Evolutionary conservation across 1,140 invertebrate species (phyloP).

Genomic region (Drosophila novamexicana): DNA sequence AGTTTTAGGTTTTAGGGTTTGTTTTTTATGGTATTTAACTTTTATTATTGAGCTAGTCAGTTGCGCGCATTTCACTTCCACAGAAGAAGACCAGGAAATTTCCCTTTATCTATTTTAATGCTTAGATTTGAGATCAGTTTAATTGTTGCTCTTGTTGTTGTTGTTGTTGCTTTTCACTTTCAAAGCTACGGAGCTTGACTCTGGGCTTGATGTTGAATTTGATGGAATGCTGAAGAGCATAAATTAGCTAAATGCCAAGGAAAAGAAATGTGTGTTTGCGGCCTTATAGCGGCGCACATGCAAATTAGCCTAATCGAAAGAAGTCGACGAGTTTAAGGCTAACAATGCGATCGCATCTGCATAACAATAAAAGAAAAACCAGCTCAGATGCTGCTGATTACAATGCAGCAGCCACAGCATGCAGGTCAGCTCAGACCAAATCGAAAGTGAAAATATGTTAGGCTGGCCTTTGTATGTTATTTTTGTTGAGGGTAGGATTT

Average conservation of each 20-base stretch:
- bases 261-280: constrained; percentile 76
- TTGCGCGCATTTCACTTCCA: constrained; percentile 50
- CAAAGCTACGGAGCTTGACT: constrained; percentile 58
- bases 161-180: constrained; percentile 66
- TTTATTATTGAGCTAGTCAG: constrained; percentile 57
- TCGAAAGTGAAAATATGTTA: constrained; percentile 70
- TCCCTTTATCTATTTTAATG: constrained; percentile 78
- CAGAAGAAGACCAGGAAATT: constrained; percentile 53
- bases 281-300: constrained; percentile 73
- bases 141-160: constrained; percentile 58
- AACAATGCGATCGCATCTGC: constrained; percentile 38
- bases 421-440: constrained; percentile 45
- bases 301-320: constrained; percentile 59
- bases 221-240: constrained; percentile 65
- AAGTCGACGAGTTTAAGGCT: constrained; percentile 20
- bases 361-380: constrained; percentile 49
- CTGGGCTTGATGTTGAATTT: constrained; percentile 50
- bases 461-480: constrained; percentile 26
- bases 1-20: constrained; percentile 38
- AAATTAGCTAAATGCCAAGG: constrained; percentile 65
- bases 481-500: constrained; percentile 3
- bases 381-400: constrained; percentile 71
- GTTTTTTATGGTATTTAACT: constrained; percentile 72
- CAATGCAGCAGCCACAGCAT: constrained; percentile 56
- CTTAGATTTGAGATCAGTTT: constrained; percentile 74